Evolutionary conservation across 1,140 invertebrate species (phyloP).

Genomic region (Mizuhopecten yessoensis): DNA sequence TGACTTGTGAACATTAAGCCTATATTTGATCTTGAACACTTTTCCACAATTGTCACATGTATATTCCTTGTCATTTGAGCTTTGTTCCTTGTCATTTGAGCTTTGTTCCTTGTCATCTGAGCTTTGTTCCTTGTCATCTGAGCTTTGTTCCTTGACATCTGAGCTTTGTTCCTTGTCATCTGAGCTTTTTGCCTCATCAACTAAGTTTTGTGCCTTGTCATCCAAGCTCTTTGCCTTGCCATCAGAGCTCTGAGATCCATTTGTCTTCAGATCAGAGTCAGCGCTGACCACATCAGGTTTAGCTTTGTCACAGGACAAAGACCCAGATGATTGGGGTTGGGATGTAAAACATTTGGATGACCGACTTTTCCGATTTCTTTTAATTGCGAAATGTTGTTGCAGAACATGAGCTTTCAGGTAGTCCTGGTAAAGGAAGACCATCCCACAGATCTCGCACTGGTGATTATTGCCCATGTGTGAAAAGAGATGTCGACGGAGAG

Average conservation of each 20-base stretch:
- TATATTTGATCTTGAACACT: too few relatives aligned
- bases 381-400: neutral
- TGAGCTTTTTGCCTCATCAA: neutral
- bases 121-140: neutral
- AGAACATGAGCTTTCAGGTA: neutral
- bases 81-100: too few relatives aligned
- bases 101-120: neutral
- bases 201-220: neutral
- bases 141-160: neutral
- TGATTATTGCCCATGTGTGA: neutral
- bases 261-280: too few relatives aligned
- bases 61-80: too few relatives aligned
- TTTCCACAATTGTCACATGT: too few relatives aligned
- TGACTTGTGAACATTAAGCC: too few relatives aligned
- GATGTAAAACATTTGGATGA: neutral
- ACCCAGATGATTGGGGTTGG: neutral
- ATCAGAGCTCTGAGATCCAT: too few relatives aligned
- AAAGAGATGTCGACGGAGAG: neutral
- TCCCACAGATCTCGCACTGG: neutral
- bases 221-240: too few relatives aligned
- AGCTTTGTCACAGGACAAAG: too few relatives aligned
- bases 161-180: neutral
- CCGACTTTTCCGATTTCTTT: neutral
- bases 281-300: too few relatives aligned
- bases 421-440: neutral